Evolutionary conservation across 2,797 vertebrate species (phyloP).

Genomic region (Thaleichthys pacificus): DNA sequence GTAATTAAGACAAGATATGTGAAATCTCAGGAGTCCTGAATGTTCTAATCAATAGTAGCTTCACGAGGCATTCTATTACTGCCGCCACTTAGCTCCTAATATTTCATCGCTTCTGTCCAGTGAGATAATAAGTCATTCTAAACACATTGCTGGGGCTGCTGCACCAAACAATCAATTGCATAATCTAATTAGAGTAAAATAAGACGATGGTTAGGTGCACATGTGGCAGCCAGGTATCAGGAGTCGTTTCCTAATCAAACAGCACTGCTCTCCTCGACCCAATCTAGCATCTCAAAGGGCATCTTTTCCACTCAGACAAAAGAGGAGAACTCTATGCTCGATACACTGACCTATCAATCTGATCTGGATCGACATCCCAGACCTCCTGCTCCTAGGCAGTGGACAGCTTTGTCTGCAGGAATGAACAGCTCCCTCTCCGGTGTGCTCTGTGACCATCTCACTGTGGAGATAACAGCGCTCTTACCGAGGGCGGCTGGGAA

Average conservation of each 20-base stretch:
- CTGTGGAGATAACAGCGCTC: too few relatives aligned
- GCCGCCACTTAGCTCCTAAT: constrained; percentile 79
- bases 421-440: constrained; percentile 3
- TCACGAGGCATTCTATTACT: constrained; percentile 78
- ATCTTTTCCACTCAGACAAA: constrained; percentile 2
- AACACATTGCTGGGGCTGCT: constrained; percentile 70
- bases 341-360: constrained; percentile 29
- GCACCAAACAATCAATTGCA: constrained; percentile 76
- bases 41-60: constrained; percentile 77
- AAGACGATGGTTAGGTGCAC: constrained; percentile 47
- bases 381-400: constrained; percentile 3
- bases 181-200: constrained; percentile 71
- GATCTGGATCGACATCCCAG: constrained; percentile 25
- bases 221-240: constrained; percentile 49
- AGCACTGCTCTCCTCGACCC: not conserved
- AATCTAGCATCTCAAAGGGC: constrained; percentile 11
- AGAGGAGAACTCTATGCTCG: constrained; percentile 2
- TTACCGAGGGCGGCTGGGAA: too few relatives aligned
- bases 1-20: constrained; percentile 77
- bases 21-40: constrained; percentile 64
- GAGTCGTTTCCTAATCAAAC: constrained; percentile 47
- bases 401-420: constrained; percentile 19
- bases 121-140: constrained; percentile 74
- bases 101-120: constrained; percentile 79
- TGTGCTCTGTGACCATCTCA: too few relatives aligned